phyloP scores from a whole-genome alignment of 1,140 invertebrate species.

The Scaptodrosophila lebanonensis region DNA sequence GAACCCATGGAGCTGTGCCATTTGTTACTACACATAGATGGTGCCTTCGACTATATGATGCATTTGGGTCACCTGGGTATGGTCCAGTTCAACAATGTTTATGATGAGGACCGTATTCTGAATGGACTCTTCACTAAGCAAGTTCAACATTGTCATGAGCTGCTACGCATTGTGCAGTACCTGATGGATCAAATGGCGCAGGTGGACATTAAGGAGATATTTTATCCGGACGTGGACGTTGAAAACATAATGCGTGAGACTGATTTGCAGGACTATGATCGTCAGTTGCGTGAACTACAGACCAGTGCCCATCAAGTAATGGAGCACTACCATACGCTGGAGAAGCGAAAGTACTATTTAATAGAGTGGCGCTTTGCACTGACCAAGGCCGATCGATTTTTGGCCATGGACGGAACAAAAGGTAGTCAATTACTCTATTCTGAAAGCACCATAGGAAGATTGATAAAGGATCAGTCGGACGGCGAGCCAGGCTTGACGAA shows the following conservation, averaged over 20 bases:
- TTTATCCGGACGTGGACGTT: conserved; percentile 82
- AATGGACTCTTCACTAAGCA: conserved; percentile 95
- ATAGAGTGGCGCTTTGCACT: conserved; percentile 47
- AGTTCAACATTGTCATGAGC: conserved; percentile 92
- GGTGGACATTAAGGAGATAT: conserved; percentile 94
- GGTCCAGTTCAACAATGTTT: conserved; percentile 77
- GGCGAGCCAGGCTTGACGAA: background rate
- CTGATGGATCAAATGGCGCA: conserved; percentile 97
- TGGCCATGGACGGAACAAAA: conserved; percentile 22
- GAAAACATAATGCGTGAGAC: conserved; percentile 95
- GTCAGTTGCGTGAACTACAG: conserved; percentile 83
- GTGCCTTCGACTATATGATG: conserved; percentile 61
- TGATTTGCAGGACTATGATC: conserved; percentile 96
- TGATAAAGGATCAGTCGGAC: conserved; percentile 38
- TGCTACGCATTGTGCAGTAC: conserved; percentile 93
- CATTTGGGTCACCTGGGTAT: conserved; percentile 50
- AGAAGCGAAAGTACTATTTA: conserved; percentile 68
- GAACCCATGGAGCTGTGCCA: conserved; percentile 64
- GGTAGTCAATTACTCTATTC: conserved; percentile 90
- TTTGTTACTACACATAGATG: conserved; percentile 55
- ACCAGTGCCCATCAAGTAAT: conserved; percentile 93
- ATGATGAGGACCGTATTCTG: conserved; percentile 94
- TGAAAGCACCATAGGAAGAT: conserved; percentile 94
- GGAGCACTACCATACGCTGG: conserved; percentile 95
- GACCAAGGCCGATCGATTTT: conserved; percentile 23